Conservation (phyloP, 2,113 vertebrate species). For the Corapipo altera region DNA sequence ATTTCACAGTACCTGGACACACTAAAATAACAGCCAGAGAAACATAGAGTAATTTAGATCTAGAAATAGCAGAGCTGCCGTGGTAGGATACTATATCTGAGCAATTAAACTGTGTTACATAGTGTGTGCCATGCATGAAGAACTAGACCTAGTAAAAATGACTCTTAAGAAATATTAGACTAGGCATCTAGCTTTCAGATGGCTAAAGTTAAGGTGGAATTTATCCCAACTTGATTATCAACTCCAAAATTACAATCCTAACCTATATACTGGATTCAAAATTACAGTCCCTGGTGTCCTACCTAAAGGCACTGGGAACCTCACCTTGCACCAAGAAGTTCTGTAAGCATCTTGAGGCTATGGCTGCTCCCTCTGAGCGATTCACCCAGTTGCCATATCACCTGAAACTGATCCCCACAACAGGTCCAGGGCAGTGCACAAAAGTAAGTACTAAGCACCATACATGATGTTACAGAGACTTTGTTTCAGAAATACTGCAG, state of each 20-base stretch:
- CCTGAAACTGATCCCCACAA: neutral
- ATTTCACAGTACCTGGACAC: neutral
- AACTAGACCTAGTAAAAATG: neutral
- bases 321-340: neutral
- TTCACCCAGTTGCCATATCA: neutral
- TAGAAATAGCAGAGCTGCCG: neutral
- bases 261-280: neutral
- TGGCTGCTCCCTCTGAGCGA: fast-evolving
- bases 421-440: neutral
- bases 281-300: neutral
- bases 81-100: neutral
- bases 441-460: no score
- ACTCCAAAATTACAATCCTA: neutral
- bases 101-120: neutral
- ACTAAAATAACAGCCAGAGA: neutral
- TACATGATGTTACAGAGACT: neutral
- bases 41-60: neutral
- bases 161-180: neutral
- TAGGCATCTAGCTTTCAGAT: neutral
- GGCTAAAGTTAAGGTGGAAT: neutral
- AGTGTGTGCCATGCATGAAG: neutral
- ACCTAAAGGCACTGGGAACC: neutral
- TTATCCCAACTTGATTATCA: neutral
- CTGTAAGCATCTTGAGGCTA: neutral
- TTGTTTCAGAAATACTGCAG: neutral